Evolutionary conservation across 1,140 invertebrate genomes (phyloP), one percentile per base, ranked within the genome.

Genomic region (Bathynomus jamesi): DNA sequence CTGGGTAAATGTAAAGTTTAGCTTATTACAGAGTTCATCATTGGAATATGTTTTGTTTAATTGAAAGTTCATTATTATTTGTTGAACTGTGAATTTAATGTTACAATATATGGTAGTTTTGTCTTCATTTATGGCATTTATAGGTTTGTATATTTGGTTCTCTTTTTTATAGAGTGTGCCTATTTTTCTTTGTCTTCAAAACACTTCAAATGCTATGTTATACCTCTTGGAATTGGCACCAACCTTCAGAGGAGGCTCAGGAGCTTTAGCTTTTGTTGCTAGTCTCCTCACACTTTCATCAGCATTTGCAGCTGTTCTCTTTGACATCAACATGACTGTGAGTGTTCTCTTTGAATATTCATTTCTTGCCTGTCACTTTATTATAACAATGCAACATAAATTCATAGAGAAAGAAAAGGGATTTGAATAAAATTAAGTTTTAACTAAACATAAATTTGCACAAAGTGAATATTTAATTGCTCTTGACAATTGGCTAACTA

Each of bases 101-200:
- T n/a, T n/a, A n/a, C n/a, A n/a, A n/a, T n/a, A n/a, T n/a, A n/a
- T n/a, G n/a, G n/a, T n/a, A n/a, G n/a, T n/a, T n/a, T n/a, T n/a
- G n/a, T n/a, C n/a, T n/a, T n/a, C n/a, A n/a, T n/a, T n/a, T n/a
- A n/a, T n/a, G n/a, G n/a, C n/a, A n/a, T n/a, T n/a, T n/a, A n/a
- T n/a, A n/a, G n/a, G n/a, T n/a, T n/a, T n/a, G n/a, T n/a, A n/a
- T n/a, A n/a, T n/a, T n/a, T n/a, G n/a, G n/a, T n/a, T n/a, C n/a
- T n/a, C n/a, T n/a, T n/a, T n/a, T n/a, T n/a, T 67, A n/a, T 68
- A 79, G 78, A 78, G 78, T 61, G 73, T 79, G 2, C 75, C 78
- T 8, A 75, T 80, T 69, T 80, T 79, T 46, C 60, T 79, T 46
- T 79, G 77, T 61, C 73, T 79, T 10, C 76, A 77, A 68, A 78